These are phyloP conservation scores for Maccullochella peelii DNA, from an alignment of 2,113 vertebrate genomes.

Conservation along the genomic window DNA sequence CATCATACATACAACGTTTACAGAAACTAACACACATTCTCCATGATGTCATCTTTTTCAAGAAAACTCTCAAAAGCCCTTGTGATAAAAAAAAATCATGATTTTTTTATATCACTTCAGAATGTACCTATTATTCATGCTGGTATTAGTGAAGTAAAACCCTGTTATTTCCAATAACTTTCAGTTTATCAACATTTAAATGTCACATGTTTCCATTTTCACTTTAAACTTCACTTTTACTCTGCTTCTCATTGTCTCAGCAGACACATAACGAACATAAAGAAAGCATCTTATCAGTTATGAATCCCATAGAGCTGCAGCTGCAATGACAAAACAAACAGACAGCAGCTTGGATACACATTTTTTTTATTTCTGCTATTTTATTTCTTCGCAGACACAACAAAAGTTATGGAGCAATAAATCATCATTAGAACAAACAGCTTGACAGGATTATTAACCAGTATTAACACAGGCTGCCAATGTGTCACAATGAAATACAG, in stretches of 20 bases:
- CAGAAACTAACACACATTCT: slow-evolving; percentile 22
- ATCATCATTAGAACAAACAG: slow-evolving; percentile 30
- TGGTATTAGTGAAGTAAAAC: slow-evolving; percentile 1
- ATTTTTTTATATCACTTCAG: not conserved
- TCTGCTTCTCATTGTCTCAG: not conserved
- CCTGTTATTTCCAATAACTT: not conserved
- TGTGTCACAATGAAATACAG: slow-evolving; percentile 31
- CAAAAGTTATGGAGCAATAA: slow-evolving; percentile 25
- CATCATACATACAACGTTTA: not conserved
- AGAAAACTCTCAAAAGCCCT: slow-evolving; percentile 2
- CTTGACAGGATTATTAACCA: slow-evolving; percentile 45
- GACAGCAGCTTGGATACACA: slow-evolving; percentile 26
- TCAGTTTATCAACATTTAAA: slow-evolving; percentile 10
- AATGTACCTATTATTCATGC: not conserved
- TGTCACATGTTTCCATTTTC: slow-evolving; percentile 18
- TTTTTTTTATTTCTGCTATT: slow-evolving; percentile 31
- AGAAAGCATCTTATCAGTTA: slow-evolving; percentile 6
- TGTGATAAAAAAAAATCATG: not conserved
- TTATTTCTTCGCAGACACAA: slow-evolving; percentile 57
- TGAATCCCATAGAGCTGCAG: slow-evolving; percentile 6
- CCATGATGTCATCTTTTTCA: slow-evolving; percentile 18
- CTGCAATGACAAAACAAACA: slow-evolving; percentile 40
- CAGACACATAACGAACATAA: slow-evolving; percentile 7
- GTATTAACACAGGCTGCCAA: slow-evolving; percentile 29
- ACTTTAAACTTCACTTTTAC: slow-evolving; percentile 4